Base-by-base conservation (phyloP, 1,140 invertebrate species). In the Drosophila repleta region DNA sequence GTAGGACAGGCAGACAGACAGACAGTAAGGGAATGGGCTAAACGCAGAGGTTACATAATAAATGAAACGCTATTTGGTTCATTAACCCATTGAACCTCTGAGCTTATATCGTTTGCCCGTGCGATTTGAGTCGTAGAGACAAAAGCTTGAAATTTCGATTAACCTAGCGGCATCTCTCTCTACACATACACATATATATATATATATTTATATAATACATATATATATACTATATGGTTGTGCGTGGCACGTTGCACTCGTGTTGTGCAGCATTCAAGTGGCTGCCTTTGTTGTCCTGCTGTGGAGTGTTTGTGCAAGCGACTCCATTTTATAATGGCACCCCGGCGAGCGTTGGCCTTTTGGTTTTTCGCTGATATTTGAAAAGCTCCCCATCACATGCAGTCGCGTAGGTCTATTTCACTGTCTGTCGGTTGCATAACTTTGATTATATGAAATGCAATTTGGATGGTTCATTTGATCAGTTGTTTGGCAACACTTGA, bases 71-170 rank as follows among this genome's bases (percentile, higher is more conserved):
- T 39, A 15, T n/a, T 43, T 32, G 69, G 73, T 76, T 53, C 70
- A 72, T 81, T 85, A 81, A 66, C 64, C 68, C 61, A 70, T 74
- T 67, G 72, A 62, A 58, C 21, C 74, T 46, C 32, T 37, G 65
- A 73, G 72, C 60, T 49, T 61, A 62, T 63, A 58, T 41, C 56
- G 62, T 64, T 64, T 64, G 53, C 35, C 46, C 43, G 32, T 62
- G 71, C 56, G 65, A 63, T 74, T 84, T 32, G 26, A 43, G 7
- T 53, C 7, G 53, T 29, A 62, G 53, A 76, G 63, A 48, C 71
- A 74, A 51, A 51, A 46, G 39, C 68, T 84, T 66, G 29, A 71
- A 18, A 18, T 21, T n/a, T 17, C 43, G 52, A 64, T 74, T 74
- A 67, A 68, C 63, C 60, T 56, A 45, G 7, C 43, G 10, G 32